These are phyloP conservation scores for Pomatostomus ruficeps DNA, from an alignment of 2,113 vertebrate genomes.

Conservation along the genomic window DNA sequence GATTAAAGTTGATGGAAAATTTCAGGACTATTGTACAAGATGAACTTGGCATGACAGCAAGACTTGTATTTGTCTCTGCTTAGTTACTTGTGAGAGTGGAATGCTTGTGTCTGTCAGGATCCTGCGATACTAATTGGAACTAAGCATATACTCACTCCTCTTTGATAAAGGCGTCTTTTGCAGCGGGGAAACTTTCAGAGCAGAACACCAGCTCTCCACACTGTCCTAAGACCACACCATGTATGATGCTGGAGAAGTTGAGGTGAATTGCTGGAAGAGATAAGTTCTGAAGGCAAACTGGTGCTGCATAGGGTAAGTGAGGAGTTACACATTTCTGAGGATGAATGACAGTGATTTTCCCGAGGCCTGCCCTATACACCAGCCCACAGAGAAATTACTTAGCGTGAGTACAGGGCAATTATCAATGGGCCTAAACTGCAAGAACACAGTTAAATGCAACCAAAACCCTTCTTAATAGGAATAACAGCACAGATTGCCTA, in stretches of 20 bases:
- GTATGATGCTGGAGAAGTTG: background rate
- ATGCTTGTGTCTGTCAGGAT: background rate
- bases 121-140: background rate
- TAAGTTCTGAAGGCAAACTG: background rate
- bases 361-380: background rate
- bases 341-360: rapidly evolving
- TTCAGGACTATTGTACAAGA: background rate
- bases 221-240: background rate
- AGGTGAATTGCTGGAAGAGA: background rate
- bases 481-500: background rate
- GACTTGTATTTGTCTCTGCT: background rate
- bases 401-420: background rate
- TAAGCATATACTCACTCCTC: background rate
- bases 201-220: background rate
- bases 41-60: background rate
- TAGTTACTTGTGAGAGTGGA: background rate
- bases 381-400: background rate
- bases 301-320: rapidly evolving
- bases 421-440: background rate
- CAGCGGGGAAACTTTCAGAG: background rate
- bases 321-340: background rate
- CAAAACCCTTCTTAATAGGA: background rate
- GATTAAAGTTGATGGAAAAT: background rate
- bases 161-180: background rate
- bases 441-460: background rate